Conservation (phyloP, 2,797 vertebrate genomes). For the Phyllotis vaccarum region DNA sequence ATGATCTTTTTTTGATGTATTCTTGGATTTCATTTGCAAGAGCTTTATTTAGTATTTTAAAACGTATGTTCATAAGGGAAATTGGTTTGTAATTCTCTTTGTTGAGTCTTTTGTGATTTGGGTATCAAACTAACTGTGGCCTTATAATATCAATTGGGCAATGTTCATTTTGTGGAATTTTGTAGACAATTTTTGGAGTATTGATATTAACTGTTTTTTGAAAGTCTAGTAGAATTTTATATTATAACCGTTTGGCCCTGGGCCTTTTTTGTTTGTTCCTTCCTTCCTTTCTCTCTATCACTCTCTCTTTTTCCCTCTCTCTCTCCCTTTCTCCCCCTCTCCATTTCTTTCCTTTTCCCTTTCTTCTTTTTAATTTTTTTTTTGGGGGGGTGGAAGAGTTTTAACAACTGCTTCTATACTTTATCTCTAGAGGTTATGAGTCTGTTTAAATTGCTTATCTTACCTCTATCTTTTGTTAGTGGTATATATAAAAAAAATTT, state of each 20-base stretch:
- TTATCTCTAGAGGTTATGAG: background rate
- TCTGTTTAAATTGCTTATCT: background rate
- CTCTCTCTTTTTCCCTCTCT: no score
- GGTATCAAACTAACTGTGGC: background rate
- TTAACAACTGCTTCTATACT: background rate
- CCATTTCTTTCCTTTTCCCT: no score
- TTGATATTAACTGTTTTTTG: background rate
- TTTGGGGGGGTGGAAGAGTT: background rate
- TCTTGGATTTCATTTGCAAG: background rate
- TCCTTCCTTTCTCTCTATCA: no score
- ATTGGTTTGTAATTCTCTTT: background rate
- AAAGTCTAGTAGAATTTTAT: background rate
- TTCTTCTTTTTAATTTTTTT: background rate
- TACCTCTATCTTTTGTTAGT: background rate
- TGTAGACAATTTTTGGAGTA: background rate
- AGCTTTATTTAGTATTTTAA: background rate
- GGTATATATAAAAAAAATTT: background rate
- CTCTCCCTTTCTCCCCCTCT: no score
- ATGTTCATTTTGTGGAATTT: background rate
- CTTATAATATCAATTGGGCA: background rate
- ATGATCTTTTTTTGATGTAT: background rate
- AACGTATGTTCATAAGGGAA: background rate
- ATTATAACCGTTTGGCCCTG: background rate
- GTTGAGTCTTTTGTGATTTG: background rate
- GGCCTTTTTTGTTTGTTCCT: background rate